A percentile compares a stretch with the other conserved stretches of the same genome.
Evolutionary conservation across 2,888 invertebrate genomes (phyloP).

Genomic region (Stenodema calcarata): DNA sequence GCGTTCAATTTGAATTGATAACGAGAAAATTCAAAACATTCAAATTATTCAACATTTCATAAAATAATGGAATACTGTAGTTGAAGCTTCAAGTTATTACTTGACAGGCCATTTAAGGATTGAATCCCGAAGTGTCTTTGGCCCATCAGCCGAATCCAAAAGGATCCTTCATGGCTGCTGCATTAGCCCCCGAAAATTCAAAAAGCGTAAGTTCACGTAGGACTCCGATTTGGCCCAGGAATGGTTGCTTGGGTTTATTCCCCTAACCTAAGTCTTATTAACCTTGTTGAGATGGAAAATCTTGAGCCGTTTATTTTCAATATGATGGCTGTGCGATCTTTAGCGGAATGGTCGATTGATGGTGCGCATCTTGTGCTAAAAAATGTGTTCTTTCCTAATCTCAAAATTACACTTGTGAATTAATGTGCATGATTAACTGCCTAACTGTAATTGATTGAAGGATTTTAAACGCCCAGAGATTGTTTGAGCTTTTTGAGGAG

Average conservation of each 20-base stretch:
- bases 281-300: background rate
- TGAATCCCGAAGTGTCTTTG: constrained; percentile 23
- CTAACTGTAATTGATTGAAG: background rate
- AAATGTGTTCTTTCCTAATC: background rate
- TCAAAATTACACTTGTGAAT: background rate
- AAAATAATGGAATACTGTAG: background rate
- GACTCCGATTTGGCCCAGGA: background rate
- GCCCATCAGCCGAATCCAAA: constrained; percentile 29
- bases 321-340: background rate
- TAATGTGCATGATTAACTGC: background rate
- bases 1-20: too few relatives aligned
- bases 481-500: too few relatives aligned
- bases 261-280: background rate
- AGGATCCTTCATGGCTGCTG: constrained; percentile 28
- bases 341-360: background rate
- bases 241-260: constrained; percentile 16
- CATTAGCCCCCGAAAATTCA: constrained; percentile 39
- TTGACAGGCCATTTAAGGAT: constrained; percentile 14
- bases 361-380: background rate
- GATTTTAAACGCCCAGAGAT: too few relatives aligned
- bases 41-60: too few relatives aligned
- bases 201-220: constrained; percentile 16
- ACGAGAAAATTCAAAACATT: too few relatives aligned
- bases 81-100: constrained; percentile 4
- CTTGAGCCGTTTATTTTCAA: background rate